A percentile compares a stretch with the other conserved stretches of the same genome.
These are phyloP conservation scores for Exephanes ischioxanthus DNA, from an alignment of 2,888 invertebrate species.

Conservation along the genomic window DNA sequence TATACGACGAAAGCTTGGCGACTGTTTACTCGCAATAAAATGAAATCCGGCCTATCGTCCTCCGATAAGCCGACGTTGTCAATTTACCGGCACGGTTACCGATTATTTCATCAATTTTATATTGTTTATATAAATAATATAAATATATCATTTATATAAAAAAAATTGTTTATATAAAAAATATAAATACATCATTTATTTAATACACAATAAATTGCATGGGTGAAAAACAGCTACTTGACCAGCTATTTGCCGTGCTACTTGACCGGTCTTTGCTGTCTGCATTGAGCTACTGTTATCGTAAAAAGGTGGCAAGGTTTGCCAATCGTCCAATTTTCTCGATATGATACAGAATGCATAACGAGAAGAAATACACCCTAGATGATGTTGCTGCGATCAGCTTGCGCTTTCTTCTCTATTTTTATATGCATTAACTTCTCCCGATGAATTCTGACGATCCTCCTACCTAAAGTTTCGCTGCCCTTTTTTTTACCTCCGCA, in stretches of 20 bases:
- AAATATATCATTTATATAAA: too few species aligned
- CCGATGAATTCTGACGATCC: constrained; percentile 36
- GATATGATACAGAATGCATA: neutral
- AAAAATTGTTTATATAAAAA: too few species aligned
- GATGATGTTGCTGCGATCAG: neutral
- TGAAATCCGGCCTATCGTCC: neutral
- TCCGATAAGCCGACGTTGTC: neutral
- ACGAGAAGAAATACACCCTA: neutral
- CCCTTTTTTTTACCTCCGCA: constrained; percentile 70
- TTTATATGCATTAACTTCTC: constrained; percentile 36
- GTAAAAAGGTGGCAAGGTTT: neutral
- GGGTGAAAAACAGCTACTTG: too few species aligned
- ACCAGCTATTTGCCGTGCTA: too few species aligned
- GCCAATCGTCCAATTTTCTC: neutral
- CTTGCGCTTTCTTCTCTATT: neutral
- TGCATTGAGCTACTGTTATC: neutral
- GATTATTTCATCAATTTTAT: too few species aligned
- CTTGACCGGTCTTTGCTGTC: neutral
- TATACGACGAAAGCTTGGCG: constrained; percentile 9
- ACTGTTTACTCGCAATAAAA: neutral
- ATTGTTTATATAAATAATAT: too few species aligned
- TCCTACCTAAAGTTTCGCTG: constrained; percentile 71
- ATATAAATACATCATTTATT: too few species aligned
- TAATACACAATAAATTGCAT: too few species aligned
- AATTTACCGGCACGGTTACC: too few species aligned